Base-by-base conservation (phyloP, 2,797 vertebrate genomes). In the Sparidentex hasta region DNA sequence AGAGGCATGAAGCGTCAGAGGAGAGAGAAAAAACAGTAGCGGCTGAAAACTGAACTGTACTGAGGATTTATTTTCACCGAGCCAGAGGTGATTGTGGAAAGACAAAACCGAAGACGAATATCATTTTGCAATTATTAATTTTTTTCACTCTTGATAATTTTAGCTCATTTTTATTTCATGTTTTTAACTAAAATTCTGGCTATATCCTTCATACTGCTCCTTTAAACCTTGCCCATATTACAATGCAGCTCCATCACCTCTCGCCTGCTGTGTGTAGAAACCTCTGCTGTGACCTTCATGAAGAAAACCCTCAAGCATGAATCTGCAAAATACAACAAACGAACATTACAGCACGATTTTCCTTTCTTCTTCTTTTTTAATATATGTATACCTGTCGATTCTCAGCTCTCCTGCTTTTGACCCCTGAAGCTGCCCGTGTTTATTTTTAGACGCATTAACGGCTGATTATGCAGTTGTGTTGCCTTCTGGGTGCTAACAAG, bases 391-490 rank as follows among this genome's bases (percentile, higher is more conserved):
- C 87, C 80, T 82, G 82, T 80, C 56, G 3, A 72, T 78, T 80
- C 56, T 71, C 25, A 55, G 23, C 47, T 71, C 51, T 78, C 78
- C 76, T 61, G 21, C 71, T 44, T 52, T 38, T 81, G 80, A 85
- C 90, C 88, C 54, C 55, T 56, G 67, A 75, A 75, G 74, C 78
- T 69, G 63, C 44, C 61, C 9, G 59, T 61, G 72, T 71, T 38
- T 91, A 91, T 92, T 93, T 88, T 92, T 91, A 83, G 88, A 73
- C 70, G 52, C 69, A 81, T 89, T 85, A 87, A 84, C 82, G 69
- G 78, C 83, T 90, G 68, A 90, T 91, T 90, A 88, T 90, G 84
- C 90, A 90, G 79, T 80, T 82, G 68, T 71, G 50, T 69, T 78
- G 44, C 74, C 72, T 76, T 83, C 82, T 13, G 73, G 80, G 59